Conservation (phyloP, 2,888 invertebrate genomes). For the Corbicula japonica region DNA sequence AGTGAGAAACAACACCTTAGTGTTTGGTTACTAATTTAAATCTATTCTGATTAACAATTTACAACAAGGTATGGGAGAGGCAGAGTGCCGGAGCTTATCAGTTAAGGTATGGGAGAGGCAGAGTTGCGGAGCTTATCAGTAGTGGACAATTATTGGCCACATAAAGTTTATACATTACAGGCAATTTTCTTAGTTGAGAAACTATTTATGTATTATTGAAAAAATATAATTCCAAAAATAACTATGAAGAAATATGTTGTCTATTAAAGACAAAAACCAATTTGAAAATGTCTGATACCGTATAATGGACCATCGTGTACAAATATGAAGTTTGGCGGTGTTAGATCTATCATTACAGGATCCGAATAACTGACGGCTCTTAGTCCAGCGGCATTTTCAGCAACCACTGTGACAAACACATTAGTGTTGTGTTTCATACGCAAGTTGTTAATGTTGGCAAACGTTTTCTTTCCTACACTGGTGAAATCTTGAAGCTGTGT, state of each 20-base stretch:
- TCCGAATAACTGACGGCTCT: conserved; percentile 59
- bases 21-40: background rate
- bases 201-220: no score
- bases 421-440: conserved; percentile 62
- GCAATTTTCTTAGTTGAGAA: no score
- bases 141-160: background rate
- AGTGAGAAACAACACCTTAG: background rate
- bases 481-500: conserved; percentile 62
- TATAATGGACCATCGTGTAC: conserved; percentile 68
- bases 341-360: conserved; percentile 68
- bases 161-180: background rate
- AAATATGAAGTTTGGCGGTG: conserved; percentile 61
- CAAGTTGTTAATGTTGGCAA: conserved; percentile 59
- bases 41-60: no score
- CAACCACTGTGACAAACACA: conserved; percentile 70
- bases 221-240: no score
- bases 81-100: no score
- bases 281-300: no score
- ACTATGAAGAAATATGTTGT: no score
- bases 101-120: no score
- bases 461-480: conserved; percentile 64
- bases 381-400: conserved; percentile 70
- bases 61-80: no score
- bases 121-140: no score
- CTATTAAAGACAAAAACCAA: no score